Base-by-base conservation (phyloP, 2,797 vertebrate species). In the Spea hammondii region DNA sequence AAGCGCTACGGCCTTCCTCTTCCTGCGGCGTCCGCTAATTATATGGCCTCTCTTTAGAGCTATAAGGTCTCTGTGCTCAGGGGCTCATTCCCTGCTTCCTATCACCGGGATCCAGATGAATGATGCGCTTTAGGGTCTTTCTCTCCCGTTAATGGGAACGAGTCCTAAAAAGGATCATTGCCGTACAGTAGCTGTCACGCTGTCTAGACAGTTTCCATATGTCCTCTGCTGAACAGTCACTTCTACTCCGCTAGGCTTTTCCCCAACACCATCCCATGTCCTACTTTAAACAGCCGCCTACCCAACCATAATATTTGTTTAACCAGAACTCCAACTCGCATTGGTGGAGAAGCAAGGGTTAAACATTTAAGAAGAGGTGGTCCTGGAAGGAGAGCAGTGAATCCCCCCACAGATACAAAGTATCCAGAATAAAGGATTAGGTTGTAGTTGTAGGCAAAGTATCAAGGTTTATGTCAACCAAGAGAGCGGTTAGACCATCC, bases 161-260 rank as follows among this genome's bases (percentile, higher is more conserved):
- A 32, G 46, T n/a, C 69, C 69, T 60, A 72, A 72, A 59, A 60
- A n/a, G 77, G 77, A 65, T 45, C 62, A n/a, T 46, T 47, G 32
- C 51, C 14, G 0, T 49, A n/a, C 72, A 10, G 66, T 46, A 55
- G n/a, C 45, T 66, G 51, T 76, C 60, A n/a, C 10, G 12, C 17
- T 13, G 74, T 76, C 69, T 80, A 76, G 74, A 80, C 68, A 53
- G 13, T 55, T 59, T 80, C 79, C 73, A 72, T 53, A n/a, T 6
- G 14, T 65, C 60, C 32, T 8, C 11, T 32, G 51, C n/a, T 13
- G 72, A 48, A 50, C 59, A 67, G 44, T 57, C 48, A 48, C 50
- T 49, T 70, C 70, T 64, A 57, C 46, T 46, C 12, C 60, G 13
- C 17, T 72, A 6, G 47, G 13, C 4, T 70, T 49, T 69, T 9